A percentile compares a stretch with the other conserved stretches of the same genome.
These are phyloP conservation scores for Hemiprocne comata DNA, from an alignment of 2,113 vertebrate species.

Conservation along the genomic window DNA sequence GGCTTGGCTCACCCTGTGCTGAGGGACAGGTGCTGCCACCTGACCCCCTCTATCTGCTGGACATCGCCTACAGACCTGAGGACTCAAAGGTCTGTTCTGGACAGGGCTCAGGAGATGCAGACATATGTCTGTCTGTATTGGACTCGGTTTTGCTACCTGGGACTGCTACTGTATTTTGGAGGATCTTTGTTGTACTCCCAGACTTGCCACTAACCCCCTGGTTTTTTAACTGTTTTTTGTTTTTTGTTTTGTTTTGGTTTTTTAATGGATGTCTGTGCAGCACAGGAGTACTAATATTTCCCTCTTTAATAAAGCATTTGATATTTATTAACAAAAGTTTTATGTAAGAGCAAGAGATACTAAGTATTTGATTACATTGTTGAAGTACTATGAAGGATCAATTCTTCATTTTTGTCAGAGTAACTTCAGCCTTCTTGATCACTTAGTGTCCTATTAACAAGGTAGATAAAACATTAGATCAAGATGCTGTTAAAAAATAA, in stretches of 20 bases:
- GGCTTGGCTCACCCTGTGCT: not conserved
- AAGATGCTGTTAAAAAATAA: not conserved
- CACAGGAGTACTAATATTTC: not conserved
- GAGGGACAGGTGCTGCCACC: not conserved
- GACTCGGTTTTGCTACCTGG: fast-evolving
- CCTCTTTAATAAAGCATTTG: not conserved
- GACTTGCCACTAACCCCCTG: not conserved
- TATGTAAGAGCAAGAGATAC: not conserved
- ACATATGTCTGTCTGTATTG: fast-evolving
- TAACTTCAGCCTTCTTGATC: not conserved
- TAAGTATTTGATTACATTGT: not conserved
- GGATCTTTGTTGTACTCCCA: not conserved
- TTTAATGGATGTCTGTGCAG: not conserved
- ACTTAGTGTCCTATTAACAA: not conserved
- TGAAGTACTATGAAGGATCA: not conserved
- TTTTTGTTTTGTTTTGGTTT: not conserved
- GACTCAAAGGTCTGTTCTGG: not conserved
- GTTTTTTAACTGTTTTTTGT: not conserved
- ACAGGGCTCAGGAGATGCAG: fast-evolving
- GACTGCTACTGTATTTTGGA: not conserved
- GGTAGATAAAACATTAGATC: not conserved
- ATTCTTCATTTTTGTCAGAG: not conserved
- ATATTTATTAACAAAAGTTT: not conserved
- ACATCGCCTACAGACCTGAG: fast-evolving
- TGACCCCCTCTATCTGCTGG: not conserved